Base-by-base conservation (phyloP, 2,797 vertebrate genomes). In the Hozukius guyotensis region DNA sequence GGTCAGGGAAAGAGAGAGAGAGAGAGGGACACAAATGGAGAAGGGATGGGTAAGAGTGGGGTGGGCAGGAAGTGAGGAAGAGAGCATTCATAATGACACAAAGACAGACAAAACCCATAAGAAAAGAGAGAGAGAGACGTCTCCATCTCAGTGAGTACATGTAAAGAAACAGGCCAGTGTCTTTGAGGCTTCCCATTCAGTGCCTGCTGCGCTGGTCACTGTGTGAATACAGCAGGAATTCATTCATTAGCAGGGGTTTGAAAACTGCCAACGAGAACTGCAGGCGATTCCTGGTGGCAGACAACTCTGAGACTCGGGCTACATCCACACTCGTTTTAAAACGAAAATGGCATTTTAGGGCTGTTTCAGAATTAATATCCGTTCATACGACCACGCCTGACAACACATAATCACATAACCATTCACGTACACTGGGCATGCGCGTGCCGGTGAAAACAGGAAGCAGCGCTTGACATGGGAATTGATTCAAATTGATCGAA, bases 171-270 rank as follows among this genome's bases (percentile, higher is more conserved):
- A 56, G 77, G 46, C 29, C 71, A 67, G 72, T 75, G 86, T 89
- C 55, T 85, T 27, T n/a, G 49, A 80, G 90, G 72, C 79, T 8
- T 86, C 77, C 66, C 76, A 86, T 89, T 90, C 84, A 91, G 49
- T 1, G 52, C 84, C 84, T 82, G 88, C 88, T 80, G 84, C 2
- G 70, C 69, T 72, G 72, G 38, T 64, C 80, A 74, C 31, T 72
- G 78, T 81, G 81, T 77, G 90, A 88, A 93, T 70, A 63, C 84
- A 89, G 65, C 38, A 56, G 77, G 71, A 73, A 86, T 77, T 82
- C 82, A 80, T 75, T 64, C 82, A 80, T 75, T 64, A 83, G 81
- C n/a, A 29, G 66, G 70, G 67, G 56, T 18, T 57, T 77, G 46
- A 60, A 77, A 65, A 57, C 53, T 84, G 84, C 84, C 75, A 75